Conservation (phyloP, 2,797 vertebrate species). For the Macropodus opercularis region DNA sequence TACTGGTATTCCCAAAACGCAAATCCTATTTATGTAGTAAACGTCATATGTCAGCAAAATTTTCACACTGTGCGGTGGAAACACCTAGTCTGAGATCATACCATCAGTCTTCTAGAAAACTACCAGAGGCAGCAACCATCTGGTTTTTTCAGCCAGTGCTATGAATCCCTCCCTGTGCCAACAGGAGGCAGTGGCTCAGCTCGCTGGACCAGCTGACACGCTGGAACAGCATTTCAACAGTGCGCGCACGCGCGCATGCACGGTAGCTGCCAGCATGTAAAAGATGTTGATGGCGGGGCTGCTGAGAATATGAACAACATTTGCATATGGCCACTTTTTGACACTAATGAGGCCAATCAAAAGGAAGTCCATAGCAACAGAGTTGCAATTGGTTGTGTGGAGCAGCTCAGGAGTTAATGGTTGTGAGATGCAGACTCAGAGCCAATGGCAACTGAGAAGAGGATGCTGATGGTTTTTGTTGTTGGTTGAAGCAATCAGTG, state of each 20-base stretch:
- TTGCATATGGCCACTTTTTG: conserved; percentile 73
- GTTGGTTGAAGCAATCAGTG: conserved; percentile 30
- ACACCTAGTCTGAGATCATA: conserved; percentile 13
- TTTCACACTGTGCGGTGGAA: neutral
- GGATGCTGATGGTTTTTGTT: conserved; percentile 38
- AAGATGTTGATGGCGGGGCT: conserved; percentile 59
- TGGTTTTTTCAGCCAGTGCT: conserved; percentile 22
- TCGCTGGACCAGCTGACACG: conserved; percentile 58
- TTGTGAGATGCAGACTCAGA: conserved; percentile 65
- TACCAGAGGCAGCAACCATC: conserved; percentile 17
- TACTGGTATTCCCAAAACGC: no score
- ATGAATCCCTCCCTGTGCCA: conserved; percentile 20
- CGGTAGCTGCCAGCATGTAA: conserved; percentile 26
- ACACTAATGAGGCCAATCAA: conserved; percentile 81
- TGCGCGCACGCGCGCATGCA: conserved; percentile 21
- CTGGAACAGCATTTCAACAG: conserved; percentile 46
- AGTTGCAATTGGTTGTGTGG: conserved; percentile 71
- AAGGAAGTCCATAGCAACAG: conserved; percentile 79
- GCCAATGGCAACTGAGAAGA: conserved; percentile 48
- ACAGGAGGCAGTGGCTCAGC: conserved; percentile 39
- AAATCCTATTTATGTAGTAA: neutral
- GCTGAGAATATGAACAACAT: conserved; percentile 70
- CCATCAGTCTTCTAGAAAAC: conserved; percentile 12
- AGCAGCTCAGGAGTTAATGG: conserved; percentile 52
- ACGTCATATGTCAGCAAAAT: neutral